Base-by-base conservation (phyloP, 2,797 vertebrate genomes). In the Meriones psammophilus region DNA sequence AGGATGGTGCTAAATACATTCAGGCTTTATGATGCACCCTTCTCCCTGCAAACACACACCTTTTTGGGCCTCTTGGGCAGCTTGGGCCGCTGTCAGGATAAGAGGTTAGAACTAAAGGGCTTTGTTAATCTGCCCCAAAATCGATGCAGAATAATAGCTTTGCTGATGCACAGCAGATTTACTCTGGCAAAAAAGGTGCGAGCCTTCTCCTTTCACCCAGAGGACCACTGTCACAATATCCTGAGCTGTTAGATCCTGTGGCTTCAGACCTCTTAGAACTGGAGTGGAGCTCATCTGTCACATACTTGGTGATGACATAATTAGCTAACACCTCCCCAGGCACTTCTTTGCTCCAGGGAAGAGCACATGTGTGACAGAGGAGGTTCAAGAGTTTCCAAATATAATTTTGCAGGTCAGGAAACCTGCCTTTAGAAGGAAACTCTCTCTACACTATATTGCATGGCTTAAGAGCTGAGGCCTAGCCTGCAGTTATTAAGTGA, bases 231-330 rank as follows among this genome's bases (percentile, higher is more conserved):
- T 91, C 89, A 88, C 76, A 81, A 3, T n/a, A 42, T 92, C 88
- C 64, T 46, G 91, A 89, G 80, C 77, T 78, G 22, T 88, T 78
- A 54, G 26, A 50, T 86, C 68, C 90, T 95, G 80, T 62, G 92
- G 62, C 88, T 91, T 80, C 74, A 87, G 73, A 50, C 89, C 92
- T 87, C 8, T 54, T 69, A 74, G 36, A 15, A 20, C 22, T 62
- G 50, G 88, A 68, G 54, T 33, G 69, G 56, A 74, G 77, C n/a
- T 92, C 42, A 46, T 90, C 46, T 78, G 5, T 91, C 20, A 77
- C 39, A 39, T 24, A 64, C 36, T 93, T 95, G 83, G n/a, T 93
- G 94, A 95, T 90, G 96, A 42, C 62, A 60, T 60, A 95, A 92
- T 94, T 89, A 94, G 83, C 84, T 89, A 14, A 80, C 83, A 22